phyloP scores from a whole-genome alignment of 2,113 vertebrate genomes.

The Brachypteracias leptosomus region DNA sequence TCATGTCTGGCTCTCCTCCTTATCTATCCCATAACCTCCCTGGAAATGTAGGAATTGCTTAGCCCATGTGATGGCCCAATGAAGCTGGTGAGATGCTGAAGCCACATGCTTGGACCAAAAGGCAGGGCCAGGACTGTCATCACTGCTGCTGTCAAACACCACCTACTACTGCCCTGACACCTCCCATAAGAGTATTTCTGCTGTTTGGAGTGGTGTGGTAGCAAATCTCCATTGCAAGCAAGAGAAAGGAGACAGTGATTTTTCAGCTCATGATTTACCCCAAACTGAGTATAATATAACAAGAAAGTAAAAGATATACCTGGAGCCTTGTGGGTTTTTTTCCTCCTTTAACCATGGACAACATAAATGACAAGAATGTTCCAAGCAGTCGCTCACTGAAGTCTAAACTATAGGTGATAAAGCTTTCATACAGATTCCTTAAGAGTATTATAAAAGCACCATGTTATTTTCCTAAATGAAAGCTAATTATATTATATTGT shows the following conservation, averaged over 20 bases:
- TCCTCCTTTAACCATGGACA: background rate
- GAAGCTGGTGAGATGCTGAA: background rate
- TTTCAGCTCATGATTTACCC: background rate
- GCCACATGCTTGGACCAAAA: fast-evolving
- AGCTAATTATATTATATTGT: background rate
- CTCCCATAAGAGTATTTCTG: fast-evolving
- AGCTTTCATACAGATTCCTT: background rate
- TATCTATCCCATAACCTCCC: background rate
- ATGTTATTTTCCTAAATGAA: background rate
- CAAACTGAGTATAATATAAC: background rate
- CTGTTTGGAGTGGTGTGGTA: background rate
- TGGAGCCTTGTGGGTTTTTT: background rate
- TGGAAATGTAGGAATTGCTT: background rate
- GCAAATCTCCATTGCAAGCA: background rate
- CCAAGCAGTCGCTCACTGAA: background rate
- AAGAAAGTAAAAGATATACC: background rate
- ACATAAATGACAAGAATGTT: background rate
- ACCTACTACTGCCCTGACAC: background rate
- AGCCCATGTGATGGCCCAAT: fast-evolving
- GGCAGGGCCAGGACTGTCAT: background rate
- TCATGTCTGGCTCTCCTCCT: background rate
- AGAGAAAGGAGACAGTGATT: background rate
- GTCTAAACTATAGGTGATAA: background rate
- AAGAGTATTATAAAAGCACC: background rate
- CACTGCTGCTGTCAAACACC: background rate